phyloP scores from a whole-genome alignment of 2,888 invertebrate genomes.

The Drosophila falleni region DNA sequence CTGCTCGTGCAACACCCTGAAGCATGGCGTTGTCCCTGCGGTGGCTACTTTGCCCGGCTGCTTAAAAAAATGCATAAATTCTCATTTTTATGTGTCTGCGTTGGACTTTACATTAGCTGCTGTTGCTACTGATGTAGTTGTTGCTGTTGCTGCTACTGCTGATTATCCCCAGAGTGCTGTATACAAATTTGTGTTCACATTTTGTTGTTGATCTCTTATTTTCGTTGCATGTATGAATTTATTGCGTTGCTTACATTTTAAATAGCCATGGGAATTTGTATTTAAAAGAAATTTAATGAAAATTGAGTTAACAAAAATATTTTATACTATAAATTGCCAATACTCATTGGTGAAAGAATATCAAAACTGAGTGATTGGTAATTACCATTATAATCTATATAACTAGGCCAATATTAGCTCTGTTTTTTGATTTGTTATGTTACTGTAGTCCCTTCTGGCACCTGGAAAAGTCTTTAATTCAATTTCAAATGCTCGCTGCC shows the following conservation, averaged over 20 bases:
- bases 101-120: constrained; percentile 75
- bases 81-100: constrained; percentile 75
- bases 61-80: constrained; percentile 74
- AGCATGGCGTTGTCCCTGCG: constrained; percentile 41
- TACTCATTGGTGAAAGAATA: neutral
- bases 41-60: constrained; percentile 58
- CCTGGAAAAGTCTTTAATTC: constrained; percentile 65
- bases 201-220: constrained; percentile 61
- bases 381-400: neutral
- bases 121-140: constrained; percentile 23
- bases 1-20: constrained; percentile 8
- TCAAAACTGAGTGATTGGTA: constrained; percentile 3
- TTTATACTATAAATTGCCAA: constrained; percentile 2
- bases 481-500: constrained; percentile 59
- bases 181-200: constrained; percentile 64
- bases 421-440: neutral
- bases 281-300: constrained; percentile 31
- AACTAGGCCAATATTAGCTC: neutral
- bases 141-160: constrained; percentile 28
- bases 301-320: constrained; percentile 48
- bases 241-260: constrained; percentile 58
- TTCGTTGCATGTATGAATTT: constrained; percentile 64
- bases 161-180: constrained; percentile 77
- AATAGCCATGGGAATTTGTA: constrained; percentile 45
- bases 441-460: constrained; percentile 1